Conservation (phyloP, 2,113 vertebrate genomes). For the Glaucomys volans region DNA sequence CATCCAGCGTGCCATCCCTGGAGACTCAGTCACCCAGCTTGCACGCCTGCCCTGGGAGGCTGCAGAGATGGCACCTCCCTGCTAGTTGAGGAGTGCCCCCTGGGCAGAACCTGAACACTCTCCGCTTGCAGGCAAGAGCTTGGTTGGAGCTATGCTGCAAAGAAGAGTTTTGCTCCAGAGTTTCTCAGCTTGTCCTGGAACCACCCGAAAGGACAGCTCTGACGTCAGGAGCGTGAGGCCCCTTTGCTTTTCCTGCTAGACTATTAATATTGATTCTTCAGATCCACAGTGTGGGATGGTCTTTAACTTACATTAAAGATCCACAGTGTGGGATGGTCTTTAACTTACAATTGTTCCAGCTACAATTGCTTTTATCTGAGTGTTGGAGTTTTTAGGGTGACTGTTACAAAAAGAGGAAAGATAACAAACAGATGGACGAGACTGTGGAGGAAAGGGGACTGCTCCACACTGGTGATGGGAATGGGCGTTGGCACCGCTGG, state of each 20-base stretch:
- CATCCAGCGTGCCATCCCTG: background rate
- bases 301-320: background rate
- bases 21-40: background rate
- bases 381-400: background rate
- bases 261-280: background rate
- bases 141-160: background rate
- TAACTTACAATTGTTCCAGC: background rate
- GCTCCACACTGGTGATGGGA: background rate
- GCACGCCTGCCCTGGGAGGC: background rate
- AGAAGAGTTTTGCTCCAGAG: background rate
- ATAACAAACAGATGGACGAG: background rate
- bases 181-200: background rate
- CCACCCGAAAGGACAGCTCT: background rate
- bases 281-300: background rate
- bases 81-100: background rate
- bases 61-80: fast-evolving
- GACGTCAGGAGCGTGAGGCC: background rate
- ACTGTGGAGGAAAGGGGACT: background rate
- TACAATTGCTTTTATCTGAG: background rate
- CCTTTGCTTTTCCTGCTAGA: background rate
- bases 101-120: background rate
- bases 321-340: background rate
- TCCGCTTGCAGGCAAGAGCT: background rate
- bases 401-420: background rate
- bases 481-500: background rate